Evolutionary conservation across 2,797 vertebrate genomes (phyloP), one percentile per base, ranked within the genome.

Genomic region (Prunella strophiata): DNA sequence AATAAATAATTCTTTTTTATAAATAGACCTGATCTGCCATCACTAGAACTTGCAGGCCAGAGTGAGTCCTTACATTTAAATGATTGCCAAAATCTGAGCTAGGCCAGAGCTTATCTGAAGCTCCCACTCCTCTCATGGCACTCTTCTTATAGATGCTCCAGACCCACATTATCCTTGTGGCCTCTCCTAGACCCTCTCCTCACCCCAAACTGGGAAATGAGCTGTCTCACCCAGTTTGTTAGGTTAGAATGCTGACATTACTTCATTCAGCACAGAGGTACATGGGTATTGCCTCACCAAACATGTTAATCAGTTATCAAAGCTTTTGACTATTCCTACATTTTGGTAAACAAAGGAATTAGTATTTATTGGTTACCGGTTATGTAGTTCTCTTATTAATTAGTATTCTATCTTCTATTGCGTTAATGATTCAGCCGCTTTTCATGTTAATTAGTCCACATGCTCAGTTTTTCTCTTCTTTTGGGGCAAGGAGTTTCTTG

Each of bases 341-440:
- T 66, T 57, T 74, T 66, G 30, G 22, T 34, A 65, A 54, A 63
- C 23, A 38, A 50, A 57, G 36, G 25, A 84, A 50, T 65, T 57
- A 34, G 16, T 42, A 13, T 40, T 65, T 42, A 55, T 20, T 48
- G 29, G 50, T 47, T 83, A 16, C 6, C 6, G 23, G 23, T 40
- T 13, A 16, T 1, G 0, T 55, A 40, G 50, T n/a, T 63, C 42
- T 73, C 42, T 25, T 40, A 55, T 34, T 40, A 34, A 47, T 52
- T 22, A 45, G 12, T 54, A 45, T 38, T 82, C 57, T 32, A 3
- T n/a, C 9, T 62, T 62, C n/a, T 23, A 8, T 15, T 54, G 18
- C 36, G 40, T 38, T 27, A 54, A 54, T 27, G 7, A 38, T 55
- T n/a, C 2, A 6, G 25, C n/a, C 0, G 1, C 4, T 47, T 73